phyloP scores from a whole-genome alignment of 2,888 invertebrate genomes.

The Drosophila phalerata region DNA sequence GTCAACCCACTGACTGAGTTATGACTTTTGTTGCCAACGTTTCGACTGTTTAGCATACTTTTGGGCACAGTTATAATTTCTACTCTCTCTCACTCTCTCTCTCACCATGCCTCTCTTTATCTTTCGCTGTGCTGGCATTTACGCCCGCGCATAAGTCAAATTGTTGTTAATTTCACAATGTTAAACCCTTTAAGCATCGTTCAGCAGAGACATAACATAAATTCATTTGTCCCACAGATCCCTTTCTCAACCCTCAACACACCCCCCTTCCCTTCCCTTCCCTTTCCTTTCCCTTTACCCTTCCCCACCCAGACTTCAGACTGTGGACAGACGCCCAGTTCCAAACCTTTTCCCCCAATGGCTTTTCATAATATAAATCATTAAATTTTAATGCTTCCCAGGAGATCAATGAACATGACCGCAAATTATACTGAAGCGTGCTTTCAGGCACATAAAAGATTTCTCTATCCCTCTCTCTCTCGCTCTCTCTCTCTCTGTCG shows the following conservation, averaged over 20 bases:
- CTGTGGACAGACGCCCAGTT: background rate
- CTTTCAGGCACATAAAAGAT: conserved; percentile 76
- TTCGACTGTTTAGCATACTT: conserved; percentile 76
- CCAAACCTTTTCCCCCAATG: conserved; percentile 22
- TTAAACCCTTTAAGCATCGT: conserved; percentile 72
- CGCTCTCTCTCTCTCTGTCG: conserved; percentile 5
- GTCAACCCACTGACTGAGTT: conserved; percentile 58
- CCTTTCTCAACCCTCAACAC: background rate
- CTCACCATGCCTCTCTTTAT: background rate
- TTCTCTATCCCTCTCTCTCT: conserved; percentile 40
- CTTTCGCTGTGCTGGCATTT: conserved; percentile 28
- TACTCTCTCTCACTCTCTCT: background rate
- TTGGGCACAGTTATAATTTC: conserved; percentile 61
- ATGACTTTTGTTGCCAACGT: conserved; percentile 76
- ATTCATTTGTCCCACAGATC: conserved; percentile 60
- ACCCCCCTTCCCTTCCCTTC: background rate
- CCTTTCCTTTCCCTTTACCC: background rate
- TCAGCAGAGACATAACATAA: conserved; percentile 73
- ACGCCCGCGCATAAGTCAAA: conserved; percentile 75
- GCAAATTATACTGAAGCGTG: conserved; percentile 83
- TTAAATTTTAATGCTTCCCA: conserved; percentile 85
- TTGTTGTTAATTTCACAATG: conserved; percentile 78
- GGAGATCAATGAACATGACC: conserved; percentile 84
- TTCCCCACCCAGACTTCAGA: background rate
- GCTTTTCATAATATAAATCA: conserved; percentile 79